A percentile compares a stretch with the other conserved stretches of the same genome.
phyloP scores from a whole-genome alignment of 2,113 vertebrate species.

The Vidua chalybeata region DNA sequence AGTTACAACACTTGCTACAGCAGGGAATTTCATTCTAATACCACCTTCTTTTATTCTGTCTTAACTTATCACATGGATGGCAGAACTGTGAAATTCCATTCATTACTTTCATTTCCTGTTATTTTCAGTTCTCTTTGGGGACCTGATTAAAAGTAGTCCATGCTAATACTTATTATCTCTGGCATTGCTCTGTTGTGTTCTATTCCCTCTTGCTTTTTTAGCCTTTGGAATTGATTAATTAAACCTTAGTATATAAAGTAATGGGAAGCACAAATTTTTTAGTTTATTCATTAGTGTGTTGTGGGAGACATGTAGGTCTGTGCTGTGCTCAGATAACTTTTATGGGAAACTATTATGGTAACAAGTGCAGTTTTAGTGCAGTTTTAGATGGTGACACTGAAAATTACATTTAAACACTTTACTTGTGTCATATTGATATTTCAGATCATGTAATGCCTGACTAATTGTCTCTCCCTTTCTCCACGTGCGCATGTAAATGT shows the following conservation, averaged over 20 bases:
- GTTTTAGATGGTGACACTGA: background rate
- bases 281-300: conserved; percentile 8
- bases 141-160: conserved; percentile 39
- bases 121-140: conserved; percentile 25
- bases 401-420: background rate
- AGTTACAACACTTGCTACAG: background rate
- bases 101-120: conserved; percentile 23
- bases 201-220: conserved; percentile 45
- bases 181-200: background rate
- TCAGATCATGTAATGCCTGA: background rate
- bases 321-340: background rate
- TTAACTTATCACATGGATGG: background rate
- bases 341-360: background rate
- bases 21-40: background rate
- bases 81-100: conserved; percentile 4
- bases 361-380: background rate
- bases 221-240: conserved; percentile 44
- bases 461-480: background rate
- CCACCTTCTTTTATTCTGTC: background rate
- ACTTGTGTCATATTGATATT: background rate
- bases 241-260: conserved; percentile 6
- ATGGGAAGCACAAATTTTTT: background rate
- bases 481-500: fast-evolving
- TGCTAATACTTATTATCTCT: conserved; percentile 6
- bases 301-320: background rate